Evolutionary conservation across 2,113 vertebrate genomes (phyloP).

Genomic region (Clupea harengus): DNA sequence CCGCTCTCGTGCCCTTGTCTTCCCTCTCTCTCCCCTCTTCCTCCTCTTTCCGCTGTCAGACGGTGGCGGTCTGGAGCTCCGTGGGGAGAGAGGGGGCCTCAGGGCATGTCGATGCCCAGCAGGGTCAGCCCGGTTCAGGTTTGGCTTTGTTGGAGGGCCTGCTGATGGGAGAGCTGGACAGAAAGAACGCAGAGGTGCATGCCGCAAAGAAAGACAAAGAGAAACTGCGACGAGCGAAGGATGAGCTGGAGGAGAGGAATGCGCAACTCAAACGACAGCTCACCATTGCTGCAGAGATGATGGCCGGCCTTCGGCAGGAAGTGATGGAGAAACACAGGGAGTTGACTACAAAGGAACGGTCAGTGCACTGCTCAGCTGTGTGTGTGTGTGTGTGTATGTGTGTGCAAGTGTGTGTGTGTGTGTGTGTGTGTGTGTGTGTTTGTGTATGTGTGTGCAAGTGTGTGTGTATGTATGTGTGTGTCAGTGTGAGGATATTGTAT

Average conservation of each 20-base stretch:
- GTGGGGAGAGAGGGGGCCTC: neutral
- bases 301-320: constrained; percentile 54
- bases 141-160: constrained; percentile 37
- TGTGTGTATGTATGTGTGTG: constrained; percentile 28
- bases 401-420: constrained; percentile 5
- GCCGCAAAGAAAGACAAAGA: constrained; percentile 43
- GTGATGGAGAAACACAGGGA: constrained; percentile 59
- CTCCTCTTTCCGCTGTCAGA: neutral
- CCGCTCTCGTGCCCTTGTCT: constrained; percentile 1
- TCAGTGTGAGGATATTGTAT: neutral
- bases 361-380: constrained; percentile 38
- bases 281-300: constrained; percentile 63
- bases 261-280: constrained; percentile 60
- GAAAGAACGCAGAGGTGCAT: constrained; percentile 59
- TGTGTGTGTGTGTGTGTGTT: neutral
- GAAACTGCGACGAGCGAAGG: constrained; percentile 58
- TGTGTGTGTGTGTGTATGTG: constrained; percentile 1
- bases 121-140: constrained; percentile 32
- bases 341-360: constrained; percentile 60
- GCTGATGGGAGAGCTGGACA: constrained; percentile 58
- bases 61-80: constrained; percentile 21
- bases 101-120: neutral
- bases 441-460: neutral
- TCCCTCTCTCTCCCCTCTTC: constrained; percentile 5
- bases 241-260: constrained; percentile 60